Evolutionary conservation across 2,888 invertebrate genomes (phyloP), one percentile per base, ranked within the genome.

Genomic region (Amorpha juglandis): DNA sequence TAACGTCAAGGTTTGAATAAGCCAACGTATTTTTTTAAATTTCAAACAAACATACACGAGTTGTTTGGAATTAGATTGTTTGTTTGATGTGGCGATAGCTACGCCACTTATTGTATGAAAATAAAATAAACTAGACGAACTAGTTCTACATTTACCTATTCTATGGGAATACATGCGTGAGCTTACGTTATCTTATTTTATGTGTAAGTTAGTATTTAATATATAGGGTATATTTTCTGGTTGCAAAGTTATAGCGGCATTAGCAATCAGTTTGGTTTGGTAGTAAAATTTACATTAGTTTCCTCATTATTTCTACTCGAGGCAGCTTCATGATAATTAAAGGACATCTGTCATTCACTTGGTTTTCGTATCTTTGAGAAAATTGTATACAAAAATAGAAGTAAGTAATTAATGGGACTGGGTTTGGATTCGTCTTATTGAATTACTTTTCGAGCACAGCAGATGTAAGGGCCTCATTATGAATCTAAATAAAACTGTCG

Each of bases 391-490:
- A n/a, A 38, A n/a, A 63, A 63, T 53, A 50, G 70, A 67, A 70
- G 72, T 68, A 77, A 75, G 73, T 77, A 78, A 80, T 74, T 74
- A 75, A 68, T 72, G 69, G 58, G 68, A 70, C 63, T 82, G 81
- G 81, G 82, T 78, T 63, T 38, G 65, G 45, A 79, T 79, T 75
- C 55, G 67, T 45, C 68, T 66, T 71, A 69, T 78, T 71, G 69
- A 66, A 72, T 78, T 75, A 74, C 76, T 69, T 65, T 69, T 69
- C 66, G 73, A 74, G 69, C 68, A 69, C 71, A 69, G 67, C 67
- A 68, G 67, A 69, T 67, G 58, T 70, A 73, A 71, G 67, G 68
- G 66, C 63, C 68, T 71, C 69, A 64, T 70, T 71, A 74, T 73
- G 73, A 68, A 58, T 58, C 19, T 42, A 42, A 11, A 42, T 58